Evolutionary conservation across 2,888 invertebrate genomes (phyloP).

Genomic region (Acleris sparsana): DNA sequence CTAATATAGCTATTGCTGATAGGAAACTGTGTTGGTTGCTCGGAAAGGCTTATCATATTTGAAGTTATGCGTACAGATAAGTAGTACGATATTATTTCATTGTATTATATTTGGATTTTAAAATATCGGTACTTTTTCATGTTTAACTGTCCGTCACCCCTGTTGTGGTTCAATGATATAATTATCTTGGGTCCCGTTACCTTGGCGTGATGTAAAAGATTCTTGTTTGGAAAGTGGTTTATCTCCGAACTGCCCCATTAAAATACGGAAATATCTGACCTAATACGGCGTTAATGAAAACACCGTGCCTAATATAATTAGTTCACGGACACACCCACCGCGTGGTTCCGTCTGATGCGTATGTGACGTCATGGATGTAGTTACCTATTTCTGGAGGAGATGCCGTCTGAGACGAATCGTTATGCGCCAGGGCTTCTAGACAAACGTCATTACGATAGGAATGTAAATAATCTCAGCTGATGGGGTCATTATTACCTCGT

Average conservation of each 20-base stretch:
- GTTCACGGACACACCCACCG: constrained; percentile 62
- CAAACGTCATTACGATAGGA: constrained; percentile 9
- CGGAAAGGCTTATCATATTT: constrained; percentile 6
- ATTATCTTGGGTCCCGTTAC: constrained; percentile 12
- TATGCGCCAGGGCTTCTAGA: constrained; percentile 12
- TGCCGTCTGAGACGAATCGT: constrained; percentile 28
- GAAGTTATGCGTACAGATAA: background rate
- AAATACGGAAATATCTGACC: constrained; percentile 50
- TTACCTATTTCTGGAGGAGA: constrained; percentile 46
- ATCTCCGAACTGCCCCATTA: constrained; percentile 8
- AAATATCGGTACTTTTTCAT: background rate
- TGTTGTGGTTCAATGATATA: constrained; percentile 15
- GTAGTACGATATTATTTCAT: background rate
- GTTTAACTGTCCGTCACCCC: too few relatives aligned
- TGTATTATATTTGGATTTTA: background rate
- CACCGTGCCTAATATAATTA: constrained; percentile 56
- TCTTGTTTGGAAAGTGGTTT: constrained; percentile 9
- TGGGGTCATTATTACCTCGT: constrained; percentile 11
- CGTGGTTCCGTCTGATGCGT: constrained; percentile 50
- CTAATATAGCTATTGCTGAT: too few relatives aligned
- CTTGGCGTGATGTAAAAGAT: constrained; percentile 8
- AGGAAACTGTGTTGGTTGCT: background rate
- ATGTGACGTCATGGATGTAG: constrained; percentile 49
- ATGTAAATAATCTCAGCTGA: constrained; percentile 30
- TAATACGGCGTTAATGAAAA: constrained; percentile 52